These are phyloP conservation scores for Stichopus chloronotus DNA, from an alignment of 35 echinoderm and acorn worm species.

Conservation along the genomic window DNA sequence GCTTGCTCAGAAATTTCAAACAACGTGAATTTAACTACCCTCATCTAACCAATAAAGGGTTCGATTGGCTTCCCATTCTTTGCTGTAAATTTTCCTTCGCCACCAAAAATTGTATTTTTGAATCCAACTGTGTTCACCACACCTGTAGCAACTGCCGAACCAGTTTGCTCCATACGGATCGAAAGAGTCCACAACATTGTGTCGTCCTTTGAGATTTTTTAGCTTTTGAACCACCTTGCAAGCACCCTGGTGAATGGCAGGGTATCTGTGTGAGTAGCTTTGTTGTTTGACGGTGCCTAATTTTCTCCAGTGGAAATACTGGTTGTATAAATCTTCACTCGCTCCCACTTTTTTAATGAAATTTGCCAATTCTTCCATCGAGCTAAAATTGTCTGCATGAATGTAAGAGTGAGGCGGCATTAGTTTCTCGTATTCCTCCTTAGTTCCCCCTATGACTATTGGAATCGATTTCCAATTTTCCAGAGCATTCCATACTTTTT, in stretches of 20 bases:
- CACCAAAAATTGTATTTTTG: slow-evolving; percentile 44
- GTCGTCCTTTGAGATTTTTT: neutral
- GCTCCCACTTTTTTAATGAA: slow-evolving; percentile 39
- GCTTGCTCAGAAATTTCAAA: too few relatives aligned
- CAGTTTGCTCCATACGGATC: slow-evolving; percentile 22
- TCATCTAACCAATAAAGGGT: slow-evolving; percentile 33
- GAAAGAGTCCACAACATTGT: neutral
- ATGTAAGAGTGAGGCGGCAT: slow-evolving; percentile 46
- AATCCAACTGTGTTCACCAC: slow-evolving; percentile 33
- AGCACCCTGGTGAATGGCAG: neutral
- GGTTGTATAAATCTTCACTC: slow-evolving; percentile 50
- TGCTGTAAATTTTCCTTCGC: neutral
- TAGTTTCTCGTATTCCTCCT: slow-evolving; percentile 9
- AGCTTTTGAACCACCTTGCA: slow-evolving; percentile 10
- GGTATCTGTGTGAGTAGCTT: neutral
- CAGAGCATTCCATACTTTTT: slow-evolving; percentile 28
- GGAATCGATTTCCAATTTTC: slow-evolving; percentile 11
- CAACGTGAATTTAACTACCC: too few relatives aligned
- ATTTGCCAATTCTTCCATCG: slow-evolving; percentile 16
- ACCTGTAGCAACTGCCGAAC: slow-evolving; percentile 34
- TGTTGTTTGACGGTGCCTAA: neutral
- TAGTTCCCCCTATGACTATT: slow-evolving; percentile 35
- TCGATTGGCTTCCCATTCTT: slow-evolving; percentile 38
- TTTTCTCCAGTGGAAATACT: slow-evolving; percentile 47
- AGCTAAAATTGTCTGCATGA: slow-evolving; percentile 48